Conservation (phyloP, 2,888 invertebrate species). For the Siphlonurus alternatus region DNA sequence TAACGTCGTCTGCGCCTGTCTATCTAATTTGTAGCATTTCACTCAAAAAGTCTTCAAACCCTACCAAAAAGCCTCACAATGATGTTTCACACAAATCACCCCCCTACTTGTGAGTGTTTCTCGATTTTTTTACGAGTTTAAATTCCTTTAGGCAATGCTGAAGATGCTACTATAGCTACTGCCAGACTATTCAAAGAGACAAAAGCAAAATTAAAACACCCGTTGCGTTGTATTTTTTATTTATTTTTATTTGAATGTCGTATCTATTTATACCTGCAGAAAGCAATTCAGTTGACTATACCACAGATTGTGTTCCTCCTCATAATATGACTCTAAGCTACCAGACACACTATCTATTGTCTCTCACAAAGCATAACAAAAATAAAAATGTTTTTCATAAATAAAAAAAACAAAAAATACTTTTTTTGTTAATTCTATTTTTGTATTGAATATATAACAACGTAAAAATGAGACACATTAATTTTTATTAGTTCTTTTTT, state of each 20-base stretch:
- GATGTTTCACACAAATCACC: neutral
- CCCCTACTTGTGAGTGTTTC: neutral
- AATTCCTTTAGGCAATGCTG: neutral
- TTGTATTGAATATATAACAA: too few species aligned
- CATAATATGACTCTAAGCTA: neutral
- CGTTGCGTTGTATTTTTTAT: neutral
- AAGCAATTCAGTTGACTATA: neutral
- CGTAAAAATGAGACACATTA: too few species aligned
- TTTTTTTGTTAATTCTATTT: too few species aligned
- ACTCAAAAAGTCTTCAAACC: neutral
- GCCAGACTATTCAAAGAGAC: neutral
- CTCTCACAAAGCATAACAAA: neutral
- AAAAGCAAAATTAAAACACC: slow-evolving; percentile 3
- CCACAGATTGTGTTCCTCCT: neutral
- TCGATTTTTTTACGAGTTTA: neutral
- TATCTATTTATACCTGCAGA: neutral
- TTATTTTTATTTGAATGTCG: neutral
- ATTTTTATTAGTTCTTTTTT: too few species aligned
- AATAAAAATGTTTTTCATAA: neutral
- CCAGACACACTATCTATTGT: neutral
- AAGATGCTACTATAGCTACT: neutral
- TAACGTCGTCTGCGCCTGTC: neutral
- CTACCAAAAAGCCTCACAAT: neutral
- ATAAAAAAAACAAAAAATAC: too few species aligned
- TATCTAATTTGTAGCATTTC: slow-evolving; percentile 3